These are phyloP conservation scores for Cuniculus paca DNA, from an alignment of 2,797 vertebrate genomes.

Conservation along the genomic window DNA sequence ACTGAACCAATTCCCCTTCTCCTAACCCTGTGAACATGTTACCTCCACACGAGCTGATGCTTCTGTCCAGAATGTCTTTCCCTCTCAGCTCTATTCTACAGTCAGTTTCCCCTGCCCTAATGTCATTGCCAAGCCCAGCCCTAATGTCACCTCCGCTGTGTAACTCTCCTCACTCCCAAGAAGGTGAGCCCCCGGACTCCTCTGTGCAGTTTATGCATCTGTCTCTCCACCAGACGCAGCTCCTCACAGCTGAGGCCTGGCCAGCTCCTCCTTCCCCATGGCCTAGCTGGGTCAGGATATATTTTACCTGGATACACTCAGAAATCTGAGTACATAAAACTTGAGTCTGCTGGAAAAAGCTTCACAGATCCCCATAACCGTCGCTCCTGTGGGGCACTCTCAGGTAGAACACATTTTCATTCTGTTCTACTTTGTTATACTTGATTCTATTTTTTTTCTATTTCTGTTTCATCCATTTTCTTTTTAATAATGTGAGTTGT, in stretches of 20 bases:
- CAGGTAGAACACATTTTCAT: not conserved
- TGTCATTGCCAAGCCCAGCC: not conserved
- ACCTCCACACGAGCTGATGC: not conserved
- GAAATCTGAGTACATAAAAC: not conserved
- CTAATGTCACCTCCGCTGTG: not conserved
- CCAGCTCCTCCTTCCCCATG: not conserved
- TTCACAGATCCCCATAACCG: too few relatives aligned
- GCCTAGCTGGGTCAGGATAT: not conserved
- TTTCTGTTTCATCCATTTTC: not conserved
- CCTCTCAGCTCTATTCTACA: not conserved
- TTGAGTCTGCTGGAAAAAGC: not conserved
- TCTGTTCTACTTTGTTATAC: not conserved
- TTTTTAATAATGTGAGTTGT: not conserved
- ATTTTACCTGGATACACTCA: not conserved
- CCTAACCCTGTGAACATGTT: accelerated
- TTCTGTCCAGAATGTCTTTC: not conserved
- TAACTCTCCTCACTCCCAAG: not conserved
- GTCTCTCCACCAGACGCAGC: not conserved
- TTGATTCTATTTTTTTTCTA: not conserved
- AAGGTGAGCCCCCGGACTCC: too few relatives aligned
- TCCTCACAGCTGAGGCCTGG: not conserved
- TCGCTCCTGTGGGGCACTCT: not conserved
- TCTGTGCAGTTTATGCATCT: not conserved
- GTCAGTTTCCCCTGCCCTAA: not conserved
- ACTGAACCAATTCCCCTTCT: accelerated